Conservation (phyloP, 2,888 invertebrate genomes). For the Panzeria rudis region DNA sequence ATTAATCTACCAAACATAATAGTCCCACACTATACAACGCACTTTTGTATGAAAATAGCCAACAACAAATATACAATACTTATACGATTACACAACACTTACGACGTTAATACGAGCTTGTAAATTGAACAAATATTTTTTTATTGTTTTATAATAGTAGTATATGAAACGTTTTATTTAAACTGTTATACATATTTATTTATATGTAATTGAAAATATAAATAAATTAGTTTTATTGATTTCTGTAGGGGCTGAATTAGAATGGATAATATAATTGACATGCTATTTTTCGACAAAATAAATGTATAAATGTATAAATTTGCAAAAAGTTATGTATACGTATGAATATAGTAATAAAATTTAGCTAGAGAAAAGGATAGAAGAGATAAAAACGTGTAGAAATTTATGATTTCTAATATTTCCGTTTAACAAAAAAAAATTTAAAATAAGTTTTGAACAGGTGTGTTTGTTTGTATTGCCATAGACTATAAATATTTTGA, state of each 20-base stretch:
- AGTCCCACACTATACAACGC: too few species aligned
- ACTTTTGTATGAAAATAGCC: too few species aligned
- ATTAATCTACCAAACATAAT: too few species aligned
- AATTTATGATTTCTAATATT: neutral
- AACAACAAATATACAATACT: too few species aligned
- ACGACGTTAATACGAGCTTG: too few species aligned
- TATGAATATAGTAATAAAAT: neutral
- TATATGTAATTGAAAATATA: neutral
- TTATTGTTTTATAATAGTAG: too few species aligned
- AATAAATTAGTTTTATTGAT: slow-evolving; percentile 15
- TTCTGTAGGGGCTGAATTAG: slow-evolving; percentile 6
- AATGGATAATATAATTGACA: slow-evolving; percentile 50
- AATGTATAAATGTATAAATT: neutral
- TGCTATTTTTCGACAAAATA: slow-evolving; percentile 13
- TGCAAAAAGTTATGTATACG: neutral
- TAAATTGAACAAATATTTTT: too few species aligned
- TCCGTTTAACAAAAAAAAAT: neutral
- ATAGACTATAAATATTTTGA: neutral
- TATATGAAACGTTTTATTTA: too few species aligned
- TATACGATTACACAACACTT: too few species aligned
- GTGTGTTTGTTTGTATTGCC: neutral
- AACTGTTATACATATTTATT: neutral
- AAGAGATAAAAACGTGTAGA: neutral
- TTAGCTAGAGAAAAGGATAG: neutral
- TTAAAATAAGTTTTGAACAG: neutral